A percentile compares a stretch with the other conserved stretches of the same genome.
These are phyloP conservation scores for Notodonta ziczac DNA, from an alignment of 2,888 invertebrate species.

Conservation along the genomic window DNA sequence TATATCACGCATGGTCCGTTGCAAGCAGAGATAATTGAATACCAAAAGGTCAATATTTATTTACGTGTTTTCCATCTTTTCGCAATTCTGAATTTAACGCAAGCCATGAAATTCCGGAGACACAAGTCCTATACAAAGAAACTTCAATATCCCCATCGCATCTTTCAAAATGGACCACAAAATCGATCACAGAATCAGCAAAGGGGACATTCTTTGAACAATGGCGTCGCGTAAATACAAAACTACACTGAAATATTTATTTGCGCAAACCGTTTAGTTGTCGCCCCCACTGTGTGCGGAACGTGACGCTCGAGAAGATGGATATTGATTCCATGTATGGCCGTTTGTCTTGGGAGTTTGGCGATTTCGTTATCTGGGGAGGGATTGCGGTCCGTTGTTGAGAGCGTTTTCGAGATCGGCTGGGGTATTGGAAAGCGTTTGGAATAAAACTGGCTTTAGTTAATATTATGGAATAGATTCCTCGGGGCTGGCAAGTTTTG, in stretches of 20 bases:
- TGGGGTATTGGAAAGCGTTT: slow-evolving; percentile 1
- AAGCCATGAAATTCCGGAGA: not conserved
- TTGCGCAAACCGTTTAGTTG: slow-evolving; percentile 45
- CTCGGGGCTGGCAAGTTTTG: no score
- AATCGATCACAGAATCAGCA: slow-evolving; percentile 34
- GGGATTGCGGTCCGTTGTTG: slow-evolving; percentile 32
- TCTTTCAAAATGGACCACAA: slow-evolving; percentile 8
- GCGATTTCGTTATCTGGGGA: slow-evolving; percentile 28
- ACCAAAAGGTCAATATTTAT: no score
- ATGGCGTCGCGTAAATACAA: slow-evolving; percentile 51
- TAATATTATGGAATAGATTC: no score
- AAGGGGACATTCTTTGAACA: slow-evolving; percentile 14
- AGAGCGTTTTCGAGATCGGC: slow-evolving; percentile 1
- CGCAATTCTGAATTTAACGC: no score
- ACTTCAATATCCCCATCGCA: not conserved
- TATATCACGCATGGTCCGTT: no score
- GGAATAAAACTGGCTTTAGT: not conserved
- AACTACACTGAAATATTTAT: slow-evolving; percentile 54
- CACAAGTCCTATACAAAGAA: not conserved
- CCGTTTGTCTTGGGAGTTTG: slow-evolving; percentile 42
- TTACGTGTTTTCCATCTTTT: no score
- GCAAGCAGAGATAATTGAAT: no score
- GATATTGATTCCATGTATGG: slow-evolving; percentile 42
- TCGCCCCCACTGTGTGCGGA: slow-evolving; percentile 48
- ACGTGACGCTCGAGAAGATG: slow-evolving; percentile 50